Evolutionary conservation across 2,797 vertebrate genomes (phyloP).

Genomic region (Manis pentadactyla): DNA sequence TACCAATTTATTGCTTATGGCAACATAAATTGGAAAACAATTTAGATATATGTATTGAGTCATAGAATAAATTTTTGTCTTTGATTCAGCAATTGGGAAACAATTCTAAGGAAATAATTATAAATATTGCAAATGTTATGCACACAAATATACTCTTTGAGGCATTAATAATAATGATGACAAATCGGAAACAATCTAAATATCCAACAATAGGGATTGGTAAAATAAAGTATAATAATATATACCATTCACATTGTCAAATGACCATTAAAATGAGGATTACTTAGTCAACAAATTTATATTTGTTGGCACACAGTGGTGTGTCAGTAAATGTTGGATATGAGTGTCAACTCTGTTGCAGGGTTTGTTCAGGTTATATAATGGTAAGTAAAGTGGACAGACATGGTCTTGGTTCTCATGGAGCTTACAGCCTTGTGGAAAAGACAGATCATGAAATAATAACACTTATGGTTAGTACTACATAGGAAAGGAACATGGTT

Average conservation of each 20-base stretch:
- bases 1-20: background rate
- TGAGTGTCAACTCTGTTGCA: background rate
- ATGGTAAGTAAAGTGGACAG: background rate
- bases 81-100: constrained; percentile 28
- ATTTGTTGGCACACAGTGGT: background rate
- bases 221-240: background rate
- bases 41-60: background rate
- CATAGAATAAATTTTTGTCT: constrained; percentile 1
- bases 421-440: background rate
- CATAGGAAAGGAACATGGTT: background rate
- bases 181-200: background rate
- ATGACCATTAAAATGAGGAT: constrained; percentile 6
- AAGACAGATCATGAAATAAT: constrained; percentile 3
- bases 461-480: background rate
- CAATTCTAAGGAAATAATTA: constrained; percentile 9
- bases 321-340: background rate
- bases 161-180: background rate
- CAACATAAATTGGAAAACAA: background rate
- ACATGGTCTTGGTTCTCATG: background rate
- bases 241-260: background rate
- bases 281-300: background rate
- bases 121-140: background rate
- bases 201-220: background rate
- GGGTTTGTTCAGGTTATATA: background rate
- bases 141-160: background rate